Base-by-base conservation (phyloP, 2,888 invertebrate species). In the Eristalis arbustorum region DNA sequence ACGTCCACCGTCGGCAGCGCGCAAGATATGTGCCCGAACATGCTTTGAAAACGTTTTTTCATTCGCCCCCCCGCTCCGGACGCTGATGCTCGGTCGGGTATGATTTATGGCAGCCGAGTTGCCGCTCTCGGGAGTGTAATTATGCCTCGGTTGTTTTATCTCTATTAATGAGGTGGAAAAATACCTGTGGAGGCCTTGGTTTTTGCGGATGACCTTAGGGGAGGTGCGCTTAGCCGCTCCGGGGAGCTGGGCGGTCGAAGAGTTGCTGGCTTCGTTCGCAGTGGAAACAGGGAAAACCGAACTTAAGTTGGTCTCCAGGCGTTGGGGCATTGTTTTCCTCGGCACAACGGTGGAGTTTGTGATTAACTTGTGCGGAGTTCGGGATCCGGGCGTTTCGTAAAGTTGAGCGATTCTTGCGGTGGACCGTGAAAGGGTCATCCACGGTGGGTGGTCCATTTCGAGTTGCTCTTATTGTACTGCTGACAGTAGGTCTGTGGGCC, bases 141-240 rank as follows among this genome's bases (percentile, higher is more conserved):
- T 85, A 85, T 77, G 59, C 69, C 61, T 25, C 25, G 68, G 76
- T 76, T 76, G 76, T 72, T 84, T 84, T 77, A 84, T 84, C 84
- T 84, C 81, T 69, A 73, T 84, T 68, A 84, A 82, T 77, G 77
- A 85, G 69, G 85, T 81, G 73, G 77, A 85, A 84, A 84, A 76
- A 77, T 85, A 77, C 82, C 82, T 82, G 82, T 77, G 37, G 68
- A 82, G 68, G 61, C 42, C 49, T 67, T 31, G 49, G 62, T 23
- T 25, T 72, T 28, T 25, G 49, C 37, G 28, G 22, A 28, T 67
- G 76, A 75, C 77, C 77, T 74, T 22, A 25, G 66, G 76, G 76
- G 22, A 59, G 40, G 61, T 64, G 25, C 62, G 68, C 64, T 76
- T 68, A 76, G 62, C 18, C 56, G 74, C 18, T 49, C 0, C 13